Evolutionary conservation across 2,888 invertebrate genomes (phyloP).

Genomic region (Diloba caeruleocephala): DNA sequence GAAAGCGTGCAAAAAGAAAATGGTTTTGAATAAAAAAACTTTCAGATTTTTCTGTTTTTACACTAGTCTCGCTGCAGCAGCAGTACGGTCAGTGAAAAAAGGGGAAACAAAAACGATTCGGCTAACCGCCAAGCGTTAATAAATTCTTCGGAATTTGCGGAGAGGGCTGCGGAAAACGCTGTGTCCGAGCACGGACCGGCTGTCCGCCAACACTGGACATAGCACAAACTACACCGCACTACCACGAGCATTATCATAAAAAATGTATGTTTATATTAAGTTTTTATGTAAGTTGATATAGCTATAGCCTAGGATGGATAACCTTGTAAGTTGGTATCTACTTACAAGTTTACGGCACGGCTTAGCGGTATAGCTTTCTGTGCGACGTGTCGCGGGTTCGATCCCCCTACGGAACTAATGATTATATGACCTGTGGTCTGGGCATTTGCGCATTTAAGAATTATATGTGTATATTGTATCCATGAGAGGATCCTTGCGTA

Average conservation of each 20-base stretch:
- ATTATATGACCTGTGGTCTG: too few relatives aligned
- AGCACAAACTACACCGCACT: conserved; percentile 32
- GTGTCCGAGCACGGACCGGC: conserved; percentile 58
- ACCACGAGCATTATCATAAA: conserved; percentile 44
- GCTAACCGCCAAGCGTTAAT: conserved; percentile 86
- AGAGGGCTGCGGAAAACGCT: conserved; percentile 69
- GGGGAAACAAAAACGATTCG: conserved; percentile 77
- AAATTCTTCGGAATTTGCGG: conserved; percentile 85
- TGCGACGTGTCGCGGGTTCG: too few relatives aligned
- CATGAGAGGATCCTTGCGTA: too few relatives aligned
- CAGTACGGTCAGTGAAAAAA: conserved; percentile 75
- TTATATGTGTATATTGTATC: too few relatives aligned
- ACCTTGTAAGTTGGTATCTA: too few relatives aligned
- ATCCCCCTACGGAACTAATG: too few relatives aligned
- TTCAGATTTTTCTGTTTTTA: conserved; percentile 69
- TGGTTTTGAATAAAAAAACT: conserved; percentile 53
- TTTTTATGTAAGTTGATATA: conserved; percentile 10
- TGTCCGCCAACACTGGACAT: conserved; percentile 53
- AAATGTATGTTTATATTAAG: conserved; percentile 30
- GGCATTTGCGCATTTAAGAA: too few relatives aligned
- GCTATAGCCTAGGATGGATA: too few relatives aligned
- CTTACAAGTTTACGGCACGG: too few relatives aligned
- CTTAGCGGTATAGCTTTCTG: too few relatives aligned
- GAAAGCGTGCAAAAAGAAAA: conserved; percentile 53
- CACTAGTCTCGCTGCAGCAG: conserved; percentile 69